phyloP scores from a whole-genome alignment of 2,113 vertebrate genomes.

The Eudyptes chrysolophus region DNA sequence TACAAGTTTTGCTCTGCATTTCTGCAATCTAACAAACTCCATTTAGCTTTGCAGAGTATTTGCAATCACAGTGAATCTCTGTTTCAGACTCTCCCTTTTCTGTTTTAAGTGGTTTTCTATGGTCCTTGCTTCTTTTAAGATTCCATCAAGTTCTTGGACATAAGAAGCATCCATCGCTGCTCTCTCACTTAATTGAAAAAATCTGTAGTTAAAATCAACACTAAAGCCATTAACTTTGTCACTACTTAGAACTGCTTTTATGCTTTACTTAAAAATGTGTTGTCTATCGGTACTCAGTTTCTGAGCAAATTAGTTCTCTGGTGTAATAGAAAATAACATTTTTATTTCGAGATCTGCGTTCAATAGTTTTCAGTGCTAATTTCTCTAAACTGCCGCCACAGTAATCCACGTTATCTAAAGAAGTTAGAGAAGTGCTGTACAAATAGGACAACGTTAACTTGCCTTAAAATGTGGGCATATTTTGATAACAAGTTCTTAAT shows the following conservation, averaged over 20 bases:
- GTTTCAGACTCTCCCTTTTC: slow-evolving; percentile 72
- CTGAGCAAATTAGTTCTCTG: background rate
- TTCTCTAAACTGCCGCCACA: background rate
- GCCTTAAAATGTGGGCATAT: slow-evolving; percentile 75
- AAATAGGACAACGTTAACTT: slow-evolving; percentile 35
- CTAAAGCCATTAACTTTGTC: background rate
- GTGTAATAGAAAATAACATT: background rate
- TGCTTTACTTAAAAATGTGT: background rate
- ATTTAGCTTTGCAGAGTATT: slow-evolving; percentile 63
- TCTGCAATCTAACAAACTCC: background rate
- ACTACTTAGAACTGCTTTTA: background rate
- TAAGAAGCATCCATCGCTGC: slow-evolving; percentile 69
- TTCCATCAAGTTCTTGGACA: slow-evolving; percentile 70
- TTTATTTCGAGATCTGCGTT: background rate
- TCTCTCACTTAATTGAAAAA: slow-evolving; percentile 68
- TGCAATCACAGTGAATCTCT: slow-evolving; percentile 65
- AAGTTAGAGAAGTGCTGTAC: background rate
- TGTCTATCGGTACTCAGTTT: background rate
- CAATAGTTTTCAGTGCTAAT: background rate
- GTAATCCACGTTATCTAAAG: background rate
- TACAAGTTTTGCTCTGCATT: background rate
- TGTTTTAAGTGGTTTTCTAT: slow-evolving; percentile 71
- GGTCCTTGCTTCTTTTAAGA: slow-evolving; percentile 70
- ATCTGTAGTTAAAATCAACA: slow-evolving; percentile 37
- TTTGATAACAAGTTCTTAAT: slow-evolving; percentile 68